Conservation (phyloP, 2,888 invertebrate species). For the Pachydiplax longipennis region DNA sequence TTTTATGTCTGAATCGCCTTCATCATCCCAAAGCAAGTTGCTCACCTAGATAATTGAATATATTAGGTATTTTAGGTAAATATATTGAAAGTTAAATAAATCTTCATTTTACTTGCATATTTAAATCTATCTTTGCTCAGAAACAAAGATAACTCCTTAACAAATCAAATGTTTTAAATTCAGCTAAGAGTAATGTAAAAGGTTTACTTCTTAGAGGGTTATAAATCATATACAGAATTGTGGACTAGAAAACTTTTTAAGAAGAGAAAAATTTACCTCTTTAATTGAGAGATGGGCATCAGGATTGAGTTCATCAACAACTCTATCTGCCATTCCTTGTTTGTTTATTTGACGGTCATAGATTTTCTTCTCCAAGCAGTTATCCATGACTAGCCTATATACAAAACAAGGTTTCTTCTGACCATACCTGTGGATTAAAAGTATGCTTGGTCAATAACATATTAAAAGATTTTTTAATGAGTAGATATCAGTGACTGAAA, state of each 20-base stretch:
- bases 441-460: background rate
- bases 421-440: slow-evolving; percentile 72
- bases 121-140: too few relatives aligned
- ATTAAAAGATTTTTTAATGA: background rate
- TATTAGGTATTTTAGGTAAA: too few relatives aligned
- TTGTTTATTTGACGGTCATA: slow-evolving; percentile 98
- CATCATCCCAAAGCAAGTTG: slow-evolving; percentile 89
- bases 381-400: slow-evolving; percentile 95
- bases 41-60: slow-evolving; percentile 64
- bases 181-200: too few relatives aligned
- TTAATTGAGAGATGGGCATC: slow-evolving; percentile 91
- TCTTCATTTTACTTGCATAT: too few relatives aligned
- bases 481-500: background rate
- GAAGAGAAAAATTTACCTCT: slow-evolving; percentile 61
- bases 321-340: slow-evolving; percentile 97
- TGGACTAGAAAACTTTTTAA: too few relatives aligned
- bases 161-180: too few relatives aligned
- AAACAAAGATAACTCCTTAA: too few relatives aligned
- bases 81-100: too few relatives aligned
- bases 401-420: slow-evolving; percentile 94
- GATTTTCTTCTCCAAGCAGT: slow-evolving; percentile 96
- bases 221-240: too few relatives aligned
- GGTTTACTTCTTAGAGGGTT: too few relatives aligned
- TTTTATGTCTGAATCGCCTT: slow-evolving; percentile 78
- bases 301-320: slow-evolving; percentile 97